phyloP scores from a whole-genome alignment of 2,888 invertebrate species.

The Folsomia candida region DNA sequence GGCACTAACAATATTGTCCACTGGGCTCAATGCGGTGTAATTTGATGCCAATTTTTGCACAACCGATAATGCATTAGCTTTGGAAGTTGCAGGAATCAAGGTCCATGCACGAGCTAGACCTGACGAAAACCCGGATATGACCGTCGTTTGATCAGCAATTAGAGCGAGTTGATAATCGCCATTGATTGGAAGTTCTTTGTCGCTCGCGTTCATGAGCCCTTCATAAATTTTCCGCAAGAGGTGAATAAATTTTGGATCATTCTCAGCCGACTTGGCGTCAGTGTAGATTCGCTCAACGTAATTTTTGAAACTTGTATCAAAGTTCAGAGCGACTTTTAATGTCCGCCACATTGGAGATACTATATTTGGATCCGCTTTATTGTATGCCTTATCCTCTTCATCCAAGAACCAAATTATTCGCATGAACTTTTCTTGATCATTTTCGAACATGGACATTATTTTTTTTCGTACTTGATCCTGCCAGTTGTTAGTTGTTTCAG shows the following conservation, averaged over 20 bases:
- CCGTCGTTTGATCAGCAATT: neutral
- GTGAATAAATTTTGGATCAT: neutral
- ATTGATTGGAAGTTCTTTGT: neutral
- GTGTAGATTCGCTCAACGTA: conserved; percentile 16
- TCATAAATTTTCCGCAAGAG: conserved; percentile 4
- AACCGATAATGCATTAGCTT: neutral
- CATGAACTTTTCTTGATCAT: neutral
- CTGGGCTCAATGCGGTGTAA: neutral
- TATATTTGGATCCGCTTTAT: neutral
- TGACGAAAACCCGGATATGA: neutral
- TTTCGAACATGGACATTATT: neutral
- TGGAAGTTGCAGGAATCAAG: neutral
- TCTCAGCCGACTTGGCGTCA: conserved; percentile 10
- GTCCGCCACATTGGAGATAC: conserved; percentile 23
- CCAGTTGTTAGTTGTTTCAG: too few species aligned
- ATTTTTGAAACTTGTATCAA: neutral
- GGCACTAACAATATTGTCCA: conserved; percentile 8
- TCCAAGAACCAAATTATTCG: neutral
- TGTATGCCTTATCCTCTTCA: neutral
- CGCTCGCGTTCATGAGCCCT: neutral
- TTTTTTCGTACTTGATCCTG: neutral
- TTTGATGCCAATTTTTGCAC: neutral
- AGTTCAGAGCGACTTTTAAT: neutral
- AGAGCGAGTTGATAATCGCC: neutral
- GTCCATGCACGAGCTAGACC: conserved; percentile 19